Evolutionary conservation across 1,140 invertebrate genomes (phyloP).

Genomic region (Drosophila lowei): DNA sequence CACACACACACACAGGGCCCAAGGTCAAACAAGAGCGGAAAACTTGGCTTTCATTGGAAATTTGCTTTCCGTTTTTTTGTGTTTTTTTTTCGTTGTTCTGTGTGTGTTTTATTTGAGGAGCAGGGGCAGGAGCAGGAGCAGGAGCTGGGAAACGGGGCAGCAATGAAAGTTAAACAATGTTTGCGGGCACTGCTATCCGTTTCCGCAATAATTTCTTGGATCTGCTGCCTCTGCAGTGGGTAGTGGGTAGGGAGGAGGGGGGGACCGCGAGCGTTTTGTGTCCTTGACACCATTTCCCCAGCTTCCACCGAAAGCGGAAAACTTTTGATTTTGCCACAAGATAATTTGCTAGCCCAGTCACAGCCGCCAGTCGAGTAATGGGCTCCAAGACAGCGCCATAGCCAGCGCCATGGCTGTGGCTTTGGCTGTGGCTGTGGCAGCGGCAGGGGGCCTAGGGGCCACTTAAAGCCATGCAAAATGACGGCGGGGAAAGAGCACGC

Average conservation of each 20-base stretch:
- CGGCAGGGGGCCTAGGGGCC: slow-evolving; percentile 24
- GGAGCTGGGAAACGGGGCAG: slow-evolving; percentile 9
- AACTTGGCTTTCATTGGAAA: slow-evolving; percentile 46
- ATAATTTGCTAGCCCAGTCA: slow-evolving; percentile 58
- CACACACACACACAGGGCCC: neutral
- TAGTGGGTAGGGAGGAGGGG: too few relatives aligned
- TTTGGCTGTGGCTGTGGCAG: neutral
- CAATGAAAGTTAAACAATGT: slow-evolving; percentile 77
- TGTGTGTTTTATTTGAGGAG: slow-evolving; percentile 31
- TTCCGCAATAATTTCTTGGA: slow-evolving; percentile 75
- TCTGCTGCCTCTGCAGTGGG: slow-evolving; percentile 42
- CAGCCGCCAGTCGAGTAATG: slow-evolving; percentile 18
- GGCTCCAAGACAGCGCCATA: neutral
- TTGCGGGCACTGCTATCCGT: slow-evolving; percentile 65
- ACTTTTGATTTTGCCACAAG: slow-evolving; percentile 73
- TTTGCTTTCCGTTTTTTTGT: slow-evolving; percentile 14
- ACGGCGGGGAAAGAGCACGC: slow-evolving; percentile 30
- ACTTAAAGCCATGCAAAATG: slow-evolving; percentile 76
- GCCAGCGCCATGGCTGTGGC: neutral
- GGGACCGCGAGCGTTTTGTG: slow-evolving; percentile 37
- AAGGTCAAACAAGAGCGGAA: slow-evolving; percentile 33
- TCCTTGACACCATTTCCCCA: slow-evolving; percentile 64
- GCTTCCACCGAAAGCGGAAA: slow-evolving; percentile 38
- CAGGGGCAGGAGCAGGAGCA: neutral
- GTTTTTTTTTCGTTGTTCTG: slow-evolving; percentile 8